Evolutionary conservation across 2,888 invertebrate genomes (phyloP).

Genomic region (Cephus spinipes): DNA sequence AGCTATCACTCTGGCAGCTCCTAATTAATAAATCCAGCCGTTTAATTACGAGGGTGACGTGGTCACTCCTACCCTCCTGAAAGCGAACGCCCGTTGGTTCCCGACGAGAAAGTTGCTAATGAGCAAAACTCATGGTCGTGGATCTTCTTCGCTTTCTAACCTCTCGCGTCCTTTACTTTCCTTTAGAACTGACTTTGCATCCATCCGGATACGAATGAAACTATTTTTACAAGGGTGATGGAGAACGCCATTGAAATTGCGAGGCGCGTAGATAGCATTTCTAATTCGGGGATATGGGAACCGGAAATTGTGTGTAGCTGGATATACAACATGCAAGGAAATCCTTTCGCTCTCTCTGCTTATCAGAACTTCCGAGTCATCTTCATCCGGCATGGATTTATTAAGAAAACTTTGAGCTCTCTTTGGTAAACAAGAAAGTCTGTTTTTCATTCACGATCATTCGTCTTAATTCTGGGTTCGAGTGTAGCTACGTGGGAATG

Average conservation of each 20-base stretch:
- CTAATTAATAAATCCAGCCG: conserved; percentile 12
- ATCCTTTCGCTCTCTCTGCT: not conserved
- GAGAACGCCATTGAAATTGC: not conserved
- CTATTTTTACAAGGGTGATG: not conserved
- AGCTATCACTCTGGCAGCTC: not conserved
- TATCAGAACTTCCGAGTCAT: not conserved
- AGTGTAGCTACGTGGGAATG: not conserved
- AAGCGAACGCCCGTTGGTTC: not conserved
- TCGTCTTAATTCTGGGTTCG: not conserved
- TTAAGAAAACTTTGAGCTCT: not conserved
- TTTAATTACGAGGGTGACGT: conserved; percentile 11
- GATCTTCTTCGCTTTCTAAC: conserved; percentile 17
- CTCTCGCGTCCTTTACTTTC: not conserved
- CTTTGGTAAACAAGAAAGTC: not conserved
- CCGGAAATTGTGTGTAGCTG: not conserved
- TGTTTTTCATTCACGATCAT: not conserved
- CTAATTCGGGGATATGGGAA: not conserved
- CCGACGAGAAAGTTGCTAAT: conserved; percentile 22
- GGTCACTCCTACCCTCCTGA: conserved; percentile 7
- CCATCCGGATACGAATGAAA: not conserved
- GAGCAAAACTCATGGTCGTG: conserved; percentile 34
- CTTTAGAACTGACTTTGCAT: not conserved
- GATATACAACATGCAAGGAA: not conserved
- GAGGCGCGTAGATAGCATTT: not conserved
- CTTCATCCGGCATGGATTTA: not conserved